phyloP scores from a whole-genome alignment of 2,113 vertebrate species.

The Aegotheles bennettii region DNA sequence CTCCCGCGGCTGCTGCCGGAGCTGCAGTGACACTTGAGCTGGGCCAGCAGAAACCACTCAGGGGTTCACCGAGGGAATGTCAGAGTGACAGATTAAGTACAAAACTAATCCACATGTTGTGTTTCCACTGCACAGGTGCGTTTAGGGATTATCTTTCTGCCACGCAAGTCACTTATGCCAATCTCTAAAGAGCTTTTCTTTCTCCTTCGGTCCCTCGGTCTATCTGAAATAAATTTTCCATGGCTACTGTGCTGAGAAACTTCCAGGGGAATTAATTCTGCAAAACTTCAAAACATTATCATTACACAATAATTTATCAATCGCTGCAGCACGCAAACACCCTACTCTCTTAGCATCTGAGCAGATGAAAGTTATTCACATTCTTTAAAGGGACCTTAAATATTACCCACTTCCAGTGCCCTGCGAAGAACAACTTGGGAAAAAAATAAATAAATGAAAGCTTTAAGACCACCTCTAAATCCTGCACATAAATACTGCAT shows the following conservation, averaged over 20 bases:
- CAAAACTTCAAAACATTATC: not conserved
- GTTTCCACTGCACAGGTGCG: slow-evolving; percentile 70
- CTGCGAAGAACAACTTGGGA: not conserved
- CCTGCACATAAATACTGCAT: not conserved
- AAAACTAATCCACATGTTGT: slow-evolving; percentile 20
- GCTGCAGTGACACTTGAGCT: slow-evolving; percentile 59
- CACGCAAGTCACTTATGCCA: slow-evolving; percentile 6
- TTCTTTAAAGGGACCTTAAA: not conserved
- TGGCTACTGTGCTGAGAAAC: not conserved
- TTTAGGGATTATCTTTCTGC: slow-evolving; percentile 68
- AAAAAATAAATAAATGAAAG: not conserved
- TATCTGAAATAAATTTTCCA: not conserved
- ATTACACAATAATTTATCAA: not conserved
- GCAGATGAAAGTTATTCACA: not conserved
- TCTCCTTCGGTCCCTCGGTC: not conserved
- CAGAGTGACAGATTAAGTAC: slow-evolving; percentile 62
- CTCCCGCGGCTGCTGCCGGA: not conserved
- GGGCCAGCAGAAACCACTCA: not conserved
- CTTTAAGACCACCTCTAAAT: not conserved
- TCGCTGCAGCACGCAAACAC: not conserved
- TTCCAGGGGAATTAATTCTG: not conserved
- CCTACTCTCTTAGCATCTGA: not conserved
- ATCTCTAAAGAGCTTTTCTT: slow-evolving; percentile 20
- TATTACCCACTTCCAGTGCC: not conserved
- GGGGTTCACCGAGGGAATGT: slow-evolving; percentile 17